These are phyloP conservation scores for Galbula dea DNA, from an alignment of 2,113 vertebrate genomes.

Conservation along the genomic window DNA sequence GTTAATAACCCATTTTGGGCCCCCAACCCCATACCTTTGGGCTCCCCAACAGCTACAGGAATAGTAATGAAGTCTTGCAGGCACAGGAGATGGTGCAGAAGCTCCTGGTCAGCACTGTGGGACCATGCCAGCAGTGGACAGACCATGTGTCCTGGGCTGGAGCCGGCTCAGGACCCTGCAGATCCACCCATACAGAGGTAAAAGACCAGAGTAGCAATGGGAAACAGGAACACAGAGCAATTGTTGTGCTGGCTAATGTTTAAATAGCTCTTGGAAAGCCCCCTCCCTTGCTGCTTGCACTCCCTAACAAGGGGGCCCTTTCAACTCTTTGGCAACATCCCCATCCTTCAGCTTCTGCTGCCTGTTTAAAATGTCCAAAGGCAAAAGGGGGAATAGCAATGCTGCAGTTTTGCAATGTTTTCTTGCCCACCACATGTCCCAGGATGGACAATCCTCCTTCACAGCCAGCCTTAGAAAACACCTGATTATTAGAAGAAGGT, in stretches of 20 bases:
- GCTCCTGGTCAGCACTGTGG: fast-evolving
- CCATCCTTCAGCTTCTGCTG: not conserved
- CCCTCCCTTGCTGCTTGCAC: not conserved
- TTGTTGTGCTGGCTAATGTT: slow-evolving; percentile 39
- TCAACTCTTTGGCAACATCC: not conserved
- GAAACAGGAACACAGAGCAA: not conserved
- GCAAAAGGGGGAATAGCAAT: not conserved
- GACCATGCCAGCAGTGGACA: not conserved
- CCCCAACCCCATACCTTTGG: not conserved
- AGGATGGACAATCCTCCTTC: not conserved
- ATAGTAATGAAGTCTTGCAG: not conserved
- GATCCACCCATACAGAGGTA: not conserved
- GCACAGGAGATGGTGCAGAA: not conserved
- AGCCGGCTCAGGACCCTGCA: not conserved
- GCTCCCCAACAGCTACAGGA: not conserved
- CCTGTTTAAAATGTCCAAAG: not conserved
- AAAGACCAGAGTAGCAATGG: not conserved
- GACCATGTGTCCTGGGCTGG: not conserved
- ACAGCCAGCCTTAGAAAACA: not conserved
- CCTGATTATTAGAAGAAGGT: not conserved
- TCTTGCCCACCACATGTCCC: not conserved
- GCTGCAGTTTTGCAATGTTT: not conserved
- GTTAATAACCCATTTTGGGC: not conserved
- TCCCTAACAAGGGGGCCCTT: not conserved
- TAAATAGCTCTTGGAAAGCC: not conserved